Evolutionary conservation across 35 echinoderm and acorn worm species (phyloP), one percentile per base, ranked within the genome.

Genomic region (Anneissia japonica): DNA sequence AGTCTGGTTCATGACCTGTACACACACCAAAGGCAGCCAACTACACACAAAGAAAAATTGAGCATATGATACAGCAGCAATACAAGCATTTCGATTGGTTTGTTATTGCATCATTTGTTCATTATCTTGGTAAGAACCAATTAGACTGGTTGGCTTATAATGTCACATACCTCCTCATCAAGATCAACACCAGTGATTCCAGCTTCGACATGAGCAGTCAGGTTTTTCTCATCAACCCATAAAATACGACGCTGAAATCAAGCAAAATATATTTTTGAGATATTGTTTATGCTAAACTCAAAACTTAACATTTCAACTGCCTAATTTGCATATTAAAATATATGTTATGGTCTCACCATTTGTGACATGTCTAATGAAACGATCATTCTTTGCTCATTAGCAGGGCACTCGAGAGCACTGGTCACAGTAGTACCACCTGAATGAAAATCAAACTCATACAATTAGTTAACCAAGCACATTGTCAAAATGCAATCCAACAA

Each of bases 1-100:
- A 99, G 80, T 99, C 96, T 81, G 96, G 96, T 45, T 99, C 92
- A 82, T 99, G 96, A 14, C 96, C 96, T 23, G 92, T 94, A 56
- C 96, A 99, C 34, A 99, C 38, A 87, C 96, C 96, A 89, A 86
- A 89, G 19, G 35, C 26, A 11, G 7, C 9, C 9, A 81, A 39
- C 79, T 81, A 39, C 31, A 81, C 21, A 30, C 30, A 39, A 17
- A 81, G 40, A 26, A 23, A 81, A 81, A 7, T 45, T 45, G 40
- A 45, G 16, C 40, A 45, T 45, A n/a, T n/a, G n/a, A n/a, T 45
- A 45, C 40, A 45, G 16, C 16, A 45, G 16, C 4, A 16, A 45
- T 45, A 45, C 16, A 45, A 45, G 40, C 4, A 45, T 45, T 45
- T 45, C 14, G 40, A 43, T 43, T 43, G 40, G 40, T 43, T 43